Evolutionary conservation across 2,888 invertebrate species (phyloP).

Genomic region (Leucophenga maculata): DNA sequence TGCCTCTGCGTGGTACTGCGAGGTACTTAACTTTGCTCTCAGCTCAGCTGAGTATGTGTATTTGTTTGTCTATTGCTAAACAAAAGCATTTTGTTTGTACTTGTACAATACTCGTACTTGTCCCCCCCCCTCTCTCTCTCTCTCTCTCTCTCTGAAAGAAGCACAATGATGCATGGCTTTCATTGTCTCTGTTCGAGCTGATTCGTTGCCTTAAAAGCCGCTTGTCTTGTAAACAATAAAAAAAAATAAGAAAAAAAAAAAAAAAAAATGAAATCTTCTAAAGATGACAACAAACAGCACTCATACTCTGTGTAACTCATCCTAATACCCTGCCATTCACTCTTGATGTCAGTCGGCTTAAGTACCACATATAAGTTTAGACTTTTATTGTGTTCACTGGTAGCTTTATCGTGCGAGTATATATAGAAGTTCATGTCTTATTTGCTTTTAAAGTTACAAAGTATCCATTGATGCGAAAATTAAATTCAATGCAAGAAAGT

Average conservation of each 20-base stretch:
- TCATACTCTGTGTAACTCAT: background rate
- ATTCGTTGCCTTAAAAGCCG: slow-evolving; percentile 53
- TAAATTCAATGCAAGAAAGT: too few species aligned
- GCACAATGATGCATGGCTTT: too few species aligned
- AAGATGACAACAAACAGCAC: slow-evolving; percentile 34
- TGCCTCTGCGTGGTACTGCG: slow-evolving; percentile 20
- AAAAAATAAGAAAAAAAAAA: slow-evolving; percentile 60
- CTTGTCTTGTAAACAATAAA: slow-evolving; percentile 66
- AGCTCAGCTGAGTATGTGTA: too few species aligned
- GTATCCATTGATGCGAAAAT: background rate
- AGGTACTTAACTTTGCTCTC: slow-evolving; percentile 60
- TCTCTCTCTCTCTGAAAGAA: too few species aligned
- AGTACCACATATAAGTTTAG: too few species aligned
- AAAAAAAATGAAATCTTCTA: slow-evolving; percentile 55
- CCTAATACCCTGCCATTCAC: background rate
- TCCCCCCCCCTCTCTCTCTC: too few species aligned
- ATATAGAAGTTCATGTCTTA: too few species aligned
- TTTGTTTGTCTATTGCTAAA: slow-evolving; percentile 55
- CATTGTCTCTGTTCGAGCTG: too few species aligned
- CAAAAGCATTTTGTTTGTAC: slow-evolving; percentile 64
- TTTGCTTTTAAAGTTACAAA: too few species aligned
- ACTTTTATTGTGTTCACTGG: too few species aligned
- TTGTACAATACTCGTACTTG: slow-evolving; percentile 44
- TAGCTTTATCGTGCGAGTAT: too few species aligned
- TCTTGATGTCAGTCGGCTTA: background rate